Evolutionary conservation across 2,113 vertebrate genomes (phyloP), one percentile per base, ranked within the genome.

Genomic region (Diglossa brunneiventris): DNA sequence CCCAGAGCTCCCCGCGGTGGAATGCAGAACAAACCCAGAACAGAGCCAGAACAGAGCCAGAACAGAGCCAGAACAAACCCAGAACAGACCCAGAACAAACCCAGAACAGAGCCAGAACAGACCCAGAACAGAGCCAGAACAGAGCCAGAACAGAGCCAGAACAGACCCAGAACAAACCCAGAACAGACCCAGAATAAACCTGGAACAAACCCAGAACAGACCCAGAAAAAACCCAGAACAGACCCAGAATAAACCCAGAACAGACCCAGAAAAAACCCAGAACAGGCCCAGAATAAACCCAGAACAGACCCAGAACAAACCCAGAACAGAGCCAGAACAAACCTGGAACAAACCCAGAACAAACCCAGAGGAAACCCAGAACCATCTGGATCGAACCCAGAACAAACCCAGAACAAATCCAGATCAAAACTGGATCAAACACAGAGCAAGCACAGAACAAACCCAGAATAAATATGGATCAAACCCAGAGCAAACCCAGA

Each of bases 31-130:
- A 50, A 13, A 37, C 1, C 33, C 37, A 10, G 30, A 31, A 7
- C 52, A 17, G 6, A 52, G 2, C 9, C 4, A 3, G 22, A n/a
- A 1, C 9, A 9, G 15, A 50, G 7, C 8, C 49, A 27, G 49
- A 27, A 10, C 5, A 56, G 9, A 33, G 0, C 30, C 12, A 3
- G 50, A 19, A 0, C 2, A 24, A 19, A 13, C 0, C 15, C 15
- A 10, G 28, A 17, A 0, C 19, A 52, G 16, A 17, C 0, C 7
- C 47, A 20, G 22, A 18, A 0, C 21, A 10, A 15, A 35, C 1
- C 17, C 47, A 30, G 19, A 13, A 0, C 6, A 8, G 17, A n/a
- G 0, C 5, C 41, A n/a, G 72, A 53, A 3, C 7, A 13, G 14
- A 30, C 0, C 19, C 30, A 14, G 30, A 19, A 0, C 4, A 49